phyloP scores from a whole-genome alignment of 2,113 vertebrate species.

The Aplodontia rufa region DNA sequence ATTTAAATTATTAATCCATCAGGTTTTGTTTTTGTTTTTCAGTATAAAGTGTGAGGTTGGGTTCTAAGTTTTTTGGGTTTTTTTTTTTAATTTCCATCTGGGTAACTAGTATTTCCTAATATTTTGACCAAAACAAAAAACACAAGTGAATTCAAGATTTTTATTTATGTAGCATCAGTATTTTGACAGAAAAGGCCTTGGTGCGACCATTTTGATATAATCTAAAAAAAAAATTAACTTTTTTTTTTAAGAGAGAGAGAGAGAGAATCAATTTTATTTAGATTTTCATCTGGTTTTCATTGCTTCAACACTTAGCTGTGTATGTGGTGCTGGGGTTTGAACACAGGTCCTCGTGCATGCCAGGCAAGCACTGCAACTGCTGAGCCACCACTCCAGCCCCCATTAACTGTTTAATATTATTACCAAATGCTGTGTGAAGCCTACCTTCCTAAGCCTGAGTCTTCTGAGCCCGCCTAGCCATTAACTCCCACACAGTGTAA shows the following conservation, averaged over 20 bases:
- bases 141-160: slow-evolving; percentile 18
- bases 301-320: too few species aligned
- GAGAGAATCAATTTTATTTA: too few species aligned
- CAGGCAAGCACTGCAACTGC: too few species aligned
- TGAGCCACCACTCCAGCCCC: too few species aligned
- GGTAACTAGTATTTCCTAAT: slow-evolving; percentile 2
- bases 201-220: not conserved
- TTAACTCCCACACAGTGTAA: not conserved
- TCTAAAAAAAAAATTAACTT: not conserved
- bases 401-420: not conserved
- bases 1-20: slow-evolving; percentile 5
- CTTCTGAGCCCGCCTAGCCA: not conserved
- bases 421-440: not conserved
- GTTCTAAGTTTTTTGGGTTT: not conserved
- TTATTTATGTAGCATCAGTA: slow-evolving; percentile 12
- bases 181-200: slow-evolving; percentile 28
- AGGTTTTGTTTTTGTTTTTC: not conserved
- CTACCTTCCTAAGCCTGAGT: not conserved
- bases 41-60: not conserved
- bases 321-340: too few species aligned
- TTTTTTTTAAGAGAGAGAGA: too few species aligned
- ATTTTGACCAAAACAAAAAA: not conserved
- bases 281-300: too few species aligned
- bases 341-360: too few species aligned
- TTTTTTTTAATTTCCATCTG: not conserved